These are phyloP conservation scores for Chionoecetes opilio DNA, from an alignment of 1,140 invertebrate species.

Conservation along the genomic window DNA sequence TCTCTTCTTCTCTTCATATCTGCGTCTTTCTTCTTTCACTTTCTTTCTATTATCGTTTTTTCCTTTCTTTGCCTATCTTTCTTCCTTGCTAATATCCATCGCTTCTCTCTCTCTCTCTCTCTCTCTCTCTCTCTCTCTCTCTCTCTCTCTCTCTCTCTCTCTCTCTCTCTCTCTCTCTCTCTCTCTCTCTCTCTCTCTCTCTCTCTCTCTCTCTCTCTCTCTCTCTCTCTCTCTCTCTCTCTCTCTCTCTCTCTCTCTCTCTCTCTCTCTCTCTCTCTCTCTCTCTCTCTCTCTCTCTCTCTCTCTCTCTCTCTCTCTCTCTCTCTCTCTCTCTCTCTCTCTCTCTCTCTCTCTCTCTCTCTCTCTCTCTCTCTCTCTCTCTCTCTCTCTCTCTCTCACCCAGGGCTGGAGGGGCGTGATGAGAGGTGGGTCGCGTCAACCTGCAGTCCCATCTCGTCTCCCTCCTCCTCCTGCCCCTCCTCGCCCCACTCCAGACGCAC, in stretches of 20 bases:
- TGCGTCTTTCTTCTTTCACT: no score
- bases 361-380: constrained; percentile 54
- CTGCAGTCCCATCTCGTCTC: not conserved
- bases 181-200: constrained; percentile 18
- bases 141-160: constrained; percentile 18
- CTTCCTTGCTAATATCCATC: not conserved
- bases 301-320: constrained; percentile 18
- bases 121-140: constrained; percentile 4
- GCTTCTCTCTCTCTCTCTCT: not conserved
- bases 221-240: constrained; percentile 18
- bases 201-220: constrained; percentile 18
- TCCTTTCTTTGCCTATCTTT: no score
- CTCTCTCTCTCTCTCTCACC: constrained; percentile 58
- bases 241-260: constrained; percentile 18
- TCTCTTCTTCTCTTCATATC: no score
- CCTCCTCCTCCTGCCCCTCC: not conserved
- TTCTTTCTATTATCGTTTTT: no score
- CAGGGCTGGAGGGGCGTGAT: not conserved
- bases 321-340: constrained; percentile 18
- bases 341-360: not conserved
- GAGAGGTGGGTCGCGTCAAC: not conserved
- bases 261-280: constrained; percentile 18
- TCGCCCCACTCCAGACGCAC: constrained; percentile 47
- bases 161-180: constrained; percentile 18
- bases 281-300: constrained; percentile 18